Evolutionary conservation across 92 coral and sea anemone genomes (phyloP).

Genomic region (Phymanthus crucifer): DNA sequence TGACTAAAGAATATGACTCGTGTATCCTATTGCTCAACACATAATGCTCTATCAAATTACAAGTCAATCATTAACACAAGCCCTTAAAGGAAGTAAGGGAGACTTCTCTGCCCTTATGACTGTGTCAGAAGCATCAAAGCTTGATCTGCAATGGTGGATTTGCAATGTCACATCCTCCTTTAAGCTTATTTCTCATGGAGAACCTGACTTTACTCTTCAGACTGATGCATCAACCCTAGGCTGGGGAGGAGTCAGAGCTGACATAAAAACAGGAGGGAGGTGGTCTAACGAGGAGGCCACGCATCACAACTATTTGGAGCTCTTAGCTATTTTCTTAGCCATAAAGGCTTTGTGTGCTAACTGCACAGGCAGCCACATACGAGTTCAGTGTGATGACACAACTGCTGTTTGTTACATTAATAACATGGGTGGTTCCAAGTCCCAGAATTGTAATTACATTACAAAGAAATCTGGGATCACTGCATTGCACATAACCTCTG

Average conservation of each 20-base stretch:
- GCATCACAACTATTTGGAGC: constrained; percentile 53
- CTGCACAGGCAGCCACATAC: constrained; percentile 40
- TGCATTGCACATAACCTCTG: constrained; percentile 43
- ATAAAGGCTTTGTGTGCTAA: constrained; percentile 44
- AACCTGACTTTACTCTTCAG: constrained; percentile 44
- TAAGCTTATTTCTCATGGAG: constrained; percentile 52
- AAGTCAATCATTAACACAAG: no score
- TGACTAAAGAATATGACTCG: no score
- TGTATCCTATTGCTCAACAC: no score
- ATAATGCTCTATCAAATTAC: no score
- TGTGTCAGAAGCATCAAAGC: constrained; percentile 30
- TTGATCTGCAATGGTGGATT: constrained; percentile 46
- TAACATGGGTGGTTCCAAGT: constrained; percentile 63
- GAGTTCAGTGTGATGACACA: constrained; percentile 61
- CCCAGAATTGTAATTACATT: constrained; percentile 38
- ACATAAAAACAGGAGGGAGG: constrained; percentile 47
- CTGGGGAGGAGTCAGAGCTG: constrained; percentile 50
- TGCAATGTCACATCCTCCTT: constrained; percentile 23
- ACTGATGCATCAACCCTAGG: constrained; percentile 61
- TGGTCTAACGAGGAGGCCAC: constrained; percentile 54
- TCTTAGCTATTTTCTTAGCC: constrained; percentile 53
- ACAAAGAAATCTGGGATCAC: constrained; percentile 51
- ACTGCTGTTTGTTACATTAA: constrained; percentile 60
- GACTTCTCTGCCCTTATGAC: constrained; percentile 20
- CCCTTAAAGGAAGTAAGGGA: constrained; percentile 50